Conservation (phyloP, 2,888 invertebrate genomes). For the Tridacna crocea region DNA sequence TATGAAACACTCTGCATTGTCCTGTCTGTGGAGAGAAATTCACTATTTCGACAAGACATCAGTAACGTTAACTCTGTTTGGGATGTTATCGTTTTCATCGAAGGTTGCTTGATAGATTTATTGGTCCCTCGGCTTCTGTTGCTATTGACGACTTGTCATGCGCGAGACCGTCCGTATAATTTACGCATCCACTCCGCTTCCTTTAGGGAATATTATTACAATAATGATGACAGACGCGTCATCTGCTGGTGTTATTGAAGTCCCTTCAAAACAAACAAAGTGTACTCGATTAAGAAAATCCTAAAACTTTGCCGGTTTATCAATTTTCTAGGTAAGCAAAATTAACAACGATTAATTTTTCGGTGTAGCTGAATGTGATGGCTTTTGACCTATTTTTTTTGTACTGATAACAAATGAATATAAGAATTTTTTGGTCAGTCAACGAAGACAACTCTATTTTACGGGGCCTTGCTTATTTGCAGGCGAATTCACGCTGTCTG, state of each 20-base stretch:
- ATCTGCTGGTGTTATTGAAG: conserved; percentile 23
- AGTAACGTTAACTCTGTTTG: conserved; percentile 28
- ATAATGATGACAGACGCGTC: conserved; percentile 20
- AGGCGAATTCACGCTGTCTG: no score
- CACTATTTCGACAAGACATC: conserved; percentile 15
- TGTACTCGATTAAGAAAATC: background rate
- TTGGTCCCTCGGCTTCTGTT: conserved; percentile 37
- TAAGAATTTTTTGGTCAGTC: no score
- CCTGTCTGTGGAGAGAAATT: conserved; percentile 5
- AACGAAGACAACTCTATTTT: no score
- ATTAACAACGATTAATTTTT: no score
- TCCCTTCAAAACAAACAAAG: conserved; percentile 1
- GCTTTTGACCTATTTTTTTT: no score
- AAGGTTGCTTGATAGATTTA: conserved; percentile 49
- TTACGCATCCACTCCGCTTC: conserved; percentile 43
- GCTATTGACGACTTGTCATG: conserved; percentile 50
- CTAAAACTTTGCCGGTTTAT: background rate
- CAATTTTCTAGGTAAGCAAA: no score
- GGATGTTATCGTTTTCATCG: conserved; percentile 20
- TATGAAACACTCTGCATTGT: conserved; percentile 26
- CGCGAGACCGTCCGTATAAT: conserved; percentile 40
- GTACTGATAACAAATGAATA: no score
- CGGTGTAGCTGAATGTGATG: no score
- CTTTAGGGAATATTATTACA: conserved; percentile 36
- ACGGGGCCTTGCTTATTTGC: no score